phyloP scores from a whole-genome alignment of 1,140 invertebrate species.

The Battus philenor region DNA sequence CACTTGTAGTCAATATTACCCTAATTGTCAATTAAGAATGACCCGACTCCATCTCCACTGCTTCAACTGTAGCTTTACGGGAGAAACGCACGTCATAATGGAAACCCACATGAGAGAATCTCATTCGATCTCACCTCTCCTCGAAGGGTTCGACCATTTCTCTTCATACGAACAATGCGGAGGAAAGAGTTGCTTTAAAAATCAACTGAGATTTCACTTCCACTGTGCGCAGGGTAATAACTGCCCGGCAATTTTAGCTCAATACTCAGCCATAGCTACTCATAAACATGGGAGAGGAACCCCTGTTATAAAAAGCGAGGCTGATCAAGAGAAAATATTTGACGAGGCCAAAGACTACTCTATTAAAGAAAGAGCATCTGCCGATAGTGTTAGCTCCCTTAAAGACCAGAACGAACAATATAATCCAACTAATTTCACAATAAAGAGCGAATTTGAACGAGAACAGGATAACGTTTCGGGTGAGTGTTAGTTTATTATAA shows the following conservation, averaged over 20 bases:
- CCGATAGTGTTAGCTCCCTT: slow-evolving; percentile 51
- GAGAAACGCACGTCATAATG: slow-evolving; percentile 59
- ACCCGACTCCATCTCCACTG: slow-evolving; percentile 63
- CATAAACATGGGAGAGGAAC: slow-evolving; percentile 69
- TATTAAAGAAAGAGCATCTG: slow-evolving; percentile 64
- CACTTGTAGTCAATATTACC: slow-evolving; percentile 52
- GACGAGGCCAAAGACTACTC: slow-evolving; percentile 74
- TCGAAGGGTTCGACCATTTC: slow-evolving; percentile 72
- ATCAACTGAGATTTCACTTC: slow-evolving; percentile 65
- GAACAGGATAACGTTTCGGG: slow-evolving; percentile 70
- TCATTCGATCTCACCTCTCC: slow-evolving; percentile 51
- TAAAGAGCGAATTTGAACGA: slow-evolving; percentile 69
- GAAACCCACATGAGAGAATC: slow-evolving; percentile 69
- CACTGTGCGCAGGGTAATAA: slow-evolving; percentile 69
- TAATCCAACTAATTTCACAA: slow-evolving; percentile 59
- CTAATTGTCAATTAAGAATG: slow-evolving; percentile 55
- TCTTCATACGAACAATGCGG: slow-evolving; percentile 64
- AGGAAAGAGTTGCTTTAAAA: slow-evolving; percentile 68
- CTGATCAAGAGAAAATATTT: slow-evolving; percentile 55
- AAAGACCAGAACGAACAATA: slow-evolving; percentile 53
- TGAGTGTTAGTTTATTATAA: slow-evolving; percentile 41
- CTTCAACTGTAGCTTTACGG: slow-evolving; percentile 62
- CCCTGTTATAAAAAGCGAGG: slow-evolving; percentile 57
- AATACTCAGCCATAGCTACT: slow-evolving; percentile 66
- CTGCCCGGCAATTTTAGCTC: slow-evolving; percentile 66